phyloP scores from a whole-genome alignment of 2,113 vertebrate genomes.

The Shinisaurus crocodilurus region DNA sequence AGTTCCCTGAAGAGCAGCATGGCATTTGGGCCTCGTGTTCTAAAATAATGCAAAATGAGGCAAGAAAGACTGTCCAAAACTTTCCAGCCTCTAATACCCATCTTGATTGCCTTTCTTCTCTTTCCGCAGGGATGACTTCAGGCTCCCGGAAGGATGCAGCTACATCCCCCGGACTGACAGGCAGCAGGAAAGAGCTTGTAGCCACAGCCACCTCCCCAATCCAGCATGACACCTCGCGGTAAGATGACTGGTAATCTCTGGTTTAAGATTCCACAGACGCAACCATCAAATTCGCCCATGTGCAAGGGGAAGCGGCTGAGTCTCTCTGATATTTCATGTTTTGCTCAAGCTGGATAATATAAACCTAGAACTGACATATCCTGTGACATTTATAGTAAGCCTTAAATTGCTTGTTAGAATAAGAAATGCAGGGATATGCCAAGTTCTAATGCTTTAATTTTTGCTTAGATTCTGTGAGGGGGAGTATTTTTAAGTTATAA shows the following conservation, averaged over 20 bases:
- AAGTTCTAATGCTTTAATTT: slow-evolving; percentile 66
- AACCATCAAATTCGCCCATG: slow-evolving; percentile 24
- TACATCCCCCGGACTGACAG: slow-evolving; percentile 75
- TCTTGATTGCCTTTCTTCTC: slow-evolving; percentile 51
- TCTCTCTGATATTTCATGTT: slow-evolving; percentile 51
- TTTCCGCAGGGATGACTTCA: slow-evolving; percentile 63
- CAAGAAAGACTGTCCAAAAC: slow-evolving; percentile 12
- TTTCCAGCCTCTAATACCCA: slow-evolving; percentile 27
- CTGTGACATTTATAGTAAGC: slow-evolving; percentile 67
- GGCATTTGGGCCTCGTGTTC: not conserved
- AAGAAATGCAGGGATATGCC: slow-evolving; percentile 60
- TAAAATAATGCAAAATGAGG: slow-evolving; percentile 20
- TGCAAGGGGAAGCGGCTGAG: slow-evolving; percentile 32
- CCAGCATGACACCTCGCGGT: slow-evolving; percentile 66
- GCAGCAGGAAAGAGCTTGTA: slow-evolving; percentile 57
- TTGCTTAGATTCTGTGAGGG: slow-evolving; percentile 59
- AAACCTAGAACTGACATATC: slow-evolving; percentile 57
- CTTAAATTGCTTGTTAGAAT: slow-evolving; percentile 65
- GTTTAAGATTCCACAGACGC: slow-evolving; percentile 52
- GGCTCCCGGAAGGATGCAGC: slow-evolving; percentile 76
- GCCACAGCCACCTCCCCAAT: slow-evolving; percentile 50
- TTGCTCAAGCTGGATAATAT: slow-evolving; percentile 43
- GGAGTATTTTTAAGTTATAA: slow-evolving; percentile 60
- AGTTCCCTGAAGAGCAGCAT: not conserved
- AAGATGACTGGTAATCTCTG: slow-evolving; percentile 54